Evolutionary conservation across 2,797 vertebrate genomes (phyloP).

Genomic region (Enteromius radiatus): DNA sequence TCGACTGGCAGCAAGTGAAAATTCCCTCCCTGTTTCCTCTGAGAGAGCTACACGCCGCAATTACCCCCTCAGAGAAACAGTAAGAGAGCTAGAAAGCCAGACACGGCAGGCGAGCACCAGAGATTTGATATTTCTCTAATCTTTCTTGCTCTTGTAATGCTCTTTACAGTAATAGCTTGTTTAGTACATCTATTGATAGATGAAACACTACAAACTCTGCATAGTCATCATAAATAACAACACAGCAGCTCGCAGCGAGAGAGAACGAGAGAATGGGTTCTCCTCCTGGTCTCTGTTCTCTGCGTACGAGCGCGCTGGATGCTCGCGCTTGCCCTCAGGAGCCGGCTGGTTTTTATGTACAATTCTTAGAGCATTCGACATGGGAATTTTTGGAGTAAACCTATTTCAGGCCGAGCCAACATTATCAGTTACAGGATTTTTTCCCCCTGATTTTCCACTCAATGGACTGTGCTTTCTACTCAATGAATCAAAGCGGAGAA

Average conservation of each 20-base stretch:
- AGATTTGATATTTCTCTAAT: conserved; percentile 42
- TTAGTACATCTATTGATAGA: conserved; percentile 35
- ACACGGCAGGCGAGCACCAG: conserved; percentile 15
- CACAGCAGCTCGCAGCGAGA: background rate
- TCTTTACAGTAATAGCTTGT: conserved; percentile 44
- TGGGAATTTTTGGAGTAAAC: conserved; percentile 69
- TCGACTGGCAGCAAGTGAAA: conserved; percentile 64
- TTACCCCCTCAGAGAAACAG: conserved; percentile 58
- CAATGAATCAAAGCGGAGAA: conserved; percentile 61
- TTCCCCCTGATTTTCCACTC: conserved; percentile 66
- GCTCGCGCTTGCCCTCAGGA: conserved; percentile 60
- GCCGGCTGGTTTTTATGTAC: conserved; percentile 55
- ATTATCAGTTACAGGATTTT: conserved; percentile 65
- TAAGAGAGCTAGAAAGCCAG: conserved; percentile 27
- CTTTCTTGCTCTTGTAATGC: conserved; percentile 8
- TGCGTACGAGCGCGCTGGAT: conserved; percentile 44
- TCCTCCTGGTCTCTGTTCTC: conserved; percentile 41
- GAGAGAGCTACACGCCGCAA: conserved; percentile 62
- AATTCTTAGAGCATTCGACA: conserved; percentile 62
- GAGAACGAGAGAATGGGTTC: conserved; percentile 36
- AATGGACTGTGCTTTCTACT: conserved; percentile 66
- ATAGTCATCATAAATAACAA: conserved; percentile 49
- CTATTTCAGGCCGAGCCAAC: conserved; percentile 61
- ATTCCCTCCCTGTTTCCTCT: conserved; percentile 62
- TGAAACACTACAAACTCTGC: conserved; percentile 28